phyloP scores from a whole-genome alignment of 1,140 invertebrate genomes.

The Nephotettix cincticeps region DNA sequence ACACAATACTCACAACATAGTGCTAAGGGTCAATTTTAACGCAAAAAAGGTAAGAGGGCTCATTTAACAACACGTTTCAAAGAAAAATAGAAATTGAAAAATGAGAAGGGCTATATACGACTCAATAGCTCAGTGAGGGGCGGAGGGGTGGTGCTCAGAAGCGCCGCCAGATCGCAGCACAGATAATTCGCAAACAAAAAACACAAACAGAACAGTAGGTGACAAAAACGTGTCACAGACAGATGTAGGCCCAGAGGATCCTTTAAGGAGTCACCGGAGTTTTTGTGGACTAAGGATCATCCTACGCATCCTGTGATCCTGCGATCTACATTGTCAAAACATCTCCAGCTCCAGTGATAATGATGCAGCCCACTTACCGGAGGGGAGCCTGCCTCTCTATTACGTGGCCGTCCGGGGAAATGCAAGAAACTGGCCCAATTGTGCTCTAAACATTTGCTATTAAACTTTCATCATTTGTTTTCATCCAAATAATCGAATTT shows the following conservation, averaged over 20 bases:
- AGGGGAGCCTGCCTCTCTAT: too few relatives aligned
- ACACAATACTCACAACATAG: too few relatives aligned
- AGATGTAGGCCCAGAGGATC: neutral
- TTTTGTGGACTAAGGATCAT: neutral
- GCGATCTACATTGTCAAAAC: neutral
- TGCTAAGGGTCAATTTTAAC: too few relatives aligned
- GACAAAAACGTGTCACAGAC: neutral
- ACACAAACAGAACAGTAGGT: neutral
- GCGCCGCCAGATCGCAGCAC: neutral
- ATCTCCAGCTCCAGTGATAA: too few relatives aligned
- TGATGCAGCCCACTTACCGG: too few relatives aligned
- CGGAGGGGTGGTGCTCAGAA: neutral
- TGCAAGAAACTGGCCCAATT: too few relatives aligned
- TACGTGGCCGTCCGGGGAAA: too few relatives aligned
- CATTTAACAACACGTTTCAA: too few relatives aligned
- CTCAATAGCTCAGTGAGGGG: neutral
- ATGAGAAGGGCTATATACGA: neutral
- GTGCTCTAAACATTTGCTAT: too few relatives aligned
- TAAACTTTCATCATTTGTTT: too few relatives aligned
- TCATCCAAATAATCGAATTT: too few relatives aligned
- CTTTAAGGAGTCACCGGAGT: neutral
- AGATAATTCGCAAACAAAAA: conserved; percentile 18
- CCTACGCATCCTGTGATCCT: neutral
- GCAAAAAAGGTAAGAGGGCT: too few relatives aligned
- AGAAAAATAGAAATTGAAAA: neutral